A percentile compares a stretch with the other conserved stretches of the same genome.
These are phyloP conservation scores for Rachycentron canadum DNA, from an alignment of 2,797 vertebrate species.

Conservation along the genomic window DNA sequence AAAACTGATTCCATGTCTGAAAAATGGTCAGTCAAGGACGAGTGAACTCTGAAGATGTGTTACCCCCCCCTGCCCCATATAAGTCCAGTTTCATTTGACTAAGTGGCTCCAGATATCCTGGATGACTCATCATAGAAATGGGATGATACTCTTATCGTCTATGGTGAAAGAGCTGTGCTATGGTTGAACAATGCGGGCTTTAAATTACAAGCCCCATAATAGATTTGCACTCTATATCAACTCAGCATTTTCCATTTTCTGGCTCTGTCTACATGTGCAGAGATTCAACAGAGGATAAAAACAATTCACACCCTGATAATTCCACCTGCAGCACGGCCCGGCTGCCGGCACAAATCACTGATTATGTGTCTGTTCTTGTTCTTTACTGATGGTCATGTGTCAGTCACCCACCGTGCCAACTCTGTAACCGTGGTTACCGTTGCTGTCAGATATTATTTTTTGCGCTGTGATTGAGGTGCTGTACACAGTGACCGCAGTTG, in stretches of 20 bases:
- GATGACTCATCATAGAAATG: neutral
- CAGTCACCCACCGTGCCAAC: neutral
- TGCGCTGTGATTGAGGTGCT: neutral
- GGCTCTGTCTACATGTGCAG: neutral
- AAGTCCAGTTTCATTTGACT: neutral
- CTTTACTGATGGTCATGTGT: neutral
- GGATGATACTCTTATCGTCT: neutral
- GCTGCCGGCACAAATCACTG: neutral
- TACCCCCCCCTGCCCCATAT: neutral
- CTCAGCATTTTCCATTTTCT: neutral
- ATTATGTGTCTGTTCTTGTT: neutral
- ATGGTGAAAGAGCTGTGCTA: neutral
- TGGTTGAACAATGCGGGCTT: conserved; percentile 5
- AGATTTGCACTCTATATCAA: neutral
- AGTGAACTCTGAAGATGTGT: neutral
- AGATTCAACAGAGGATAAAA: neutral
- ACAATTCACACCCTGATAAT: neutral
- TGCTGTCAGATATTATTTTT: neutral
- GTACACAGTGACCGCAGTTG: neutral
- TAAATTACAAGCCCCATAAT: neutral
- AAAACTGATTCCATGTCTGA: neutral
- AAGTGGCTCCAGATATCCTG: neutral
- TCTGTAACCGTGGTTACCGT: conserved; percentile 17
- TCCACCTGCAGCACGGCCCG: neutral
- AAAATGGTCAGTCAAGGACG: neutral